A percentile compares a stretch with the other conserved stretches of the same genome.
These are phyloP conservation scores for Gymnocypris eckloni DNA, from an alignment of 2,797 vertebrate genomes.

Conservation along the genomic window DNA sequence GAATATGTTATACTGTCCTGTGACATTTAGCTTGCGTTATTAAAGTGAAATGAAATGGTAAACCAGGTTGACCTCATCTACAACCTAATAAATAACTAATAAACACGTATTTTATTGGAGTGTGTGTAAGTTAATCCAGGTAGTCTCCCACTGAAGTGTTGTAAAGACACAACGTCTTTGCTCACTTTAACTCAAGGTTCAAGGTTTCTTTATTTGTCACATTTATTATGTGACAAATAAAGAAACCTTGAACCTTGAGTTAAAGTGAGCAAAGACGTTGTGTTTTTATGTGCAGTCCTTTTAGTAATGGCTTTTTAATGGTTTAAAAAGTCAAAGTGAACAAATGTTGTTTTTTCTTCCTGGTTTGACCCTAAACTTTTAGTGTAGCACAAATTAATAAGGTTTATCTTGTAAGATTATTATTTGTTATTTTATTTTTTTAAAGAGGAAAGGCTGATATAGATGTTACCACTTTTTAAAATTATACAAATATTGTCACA, in stretches of 20 bases:
- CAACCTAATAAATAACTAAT: constrained; percentile 18
- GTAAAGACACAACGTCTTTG: not conserved
- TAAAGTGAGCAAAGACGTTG: not conserved
- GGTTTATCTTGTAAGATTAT: not conserved
- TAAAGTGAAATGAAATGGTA: not conserved
- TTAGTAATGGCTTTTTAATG: not conserved
- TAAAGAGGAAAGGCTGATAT: not conserved
- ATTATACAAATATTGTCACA: not conserved
- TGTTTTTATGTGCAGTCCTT: constrained; percentile 12
- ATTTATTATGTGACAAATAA: no score
- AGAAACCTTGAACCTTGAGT: not conserved
- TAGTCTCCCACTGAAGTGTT: not conserved
- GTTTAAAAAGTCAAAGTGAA: constrained; percentile 14
- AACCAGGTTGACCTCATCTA: constrained; percentile 15
- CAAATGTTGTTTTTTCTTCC: not conserved
- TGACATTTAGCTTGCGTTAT: not conserved
- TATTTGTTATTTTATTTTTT: not conserved
- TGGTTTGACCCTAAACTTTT: not conserved
- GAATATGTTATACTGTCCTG: not conserved
- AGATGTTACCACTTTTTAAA: not conserved
- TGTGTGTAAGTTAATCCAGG: constrained; percentile 20
- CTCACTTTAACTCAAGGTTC: not conserved
- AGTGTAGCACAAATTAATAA: no score
- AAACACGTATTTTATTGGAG: constrained; percentile 44
- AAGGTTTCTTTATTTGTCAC: no score